Evolutionary conservation across 2,797 vertebrate genomes (phyloP).

Genomic region (Erethizon dorsatum): DNA sequence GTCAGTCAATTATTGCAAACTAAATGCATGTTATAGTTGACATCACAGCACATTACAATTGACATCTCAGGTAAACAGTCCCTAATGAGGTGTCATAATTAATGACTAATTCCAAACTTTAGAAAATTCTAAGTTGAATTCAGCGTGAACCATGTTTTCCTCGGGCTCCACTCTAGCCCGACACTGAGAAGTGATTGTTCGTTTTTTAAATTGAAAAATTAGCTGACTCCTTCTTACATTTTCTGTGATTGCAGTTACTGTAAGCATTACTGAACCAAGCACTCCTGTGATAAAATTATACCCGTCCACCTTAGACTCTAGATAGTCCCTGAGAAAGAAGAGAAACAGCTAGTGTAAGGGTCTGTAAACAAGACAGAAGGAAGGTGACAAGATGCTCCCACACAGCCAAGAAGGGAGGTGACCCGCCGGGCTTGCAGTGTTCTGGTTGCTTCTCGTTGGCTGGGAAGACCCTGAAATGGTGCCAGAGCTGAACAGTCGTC

Average conservation of each 20-base stretch:
- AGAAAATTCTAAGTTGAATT: background rate
- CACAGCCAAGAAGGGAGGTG: background rate
- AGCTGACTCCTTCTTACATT: background rate
- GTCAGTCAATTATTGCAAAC: background rate
- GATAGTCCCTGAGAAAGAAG: background rate
- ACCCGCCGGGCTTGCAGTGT: background rate
- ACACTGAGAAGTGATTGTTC: background rate
- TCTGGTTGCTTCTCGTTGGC: background rate
- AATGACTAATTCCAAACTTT: slow-evolving; percentile 35
- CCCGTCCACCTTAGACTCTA: background rate
- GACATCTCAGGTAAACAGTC: background rate
- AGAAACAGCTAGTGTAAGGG: background rate
- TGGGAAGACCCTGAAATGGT: background rate
- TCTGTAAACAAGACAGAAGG: background rate
- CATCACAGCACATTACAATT: background rate
- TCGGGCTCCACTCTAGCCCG: background rate
- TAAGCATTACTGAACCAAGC: background rate
- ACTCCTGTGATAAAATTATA: background rate
- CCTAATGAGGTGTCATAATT: slow-evolving; percentile 32
- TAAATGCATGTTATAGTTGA: background rate
- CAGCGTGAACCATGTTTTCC: background rate
- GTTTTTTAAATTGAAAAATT: slow-evolving; percentile 24
- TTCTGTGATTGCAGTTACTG: background rate
- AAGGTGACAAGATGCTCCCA: background rate
- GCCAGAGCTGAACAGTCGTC: background rate